Evolutionary conservation across 2,113 vertebrate species (phyloP), one percentile per base, ranked within the genome.

Genomic region (Anguilla rostrata): DNA sequence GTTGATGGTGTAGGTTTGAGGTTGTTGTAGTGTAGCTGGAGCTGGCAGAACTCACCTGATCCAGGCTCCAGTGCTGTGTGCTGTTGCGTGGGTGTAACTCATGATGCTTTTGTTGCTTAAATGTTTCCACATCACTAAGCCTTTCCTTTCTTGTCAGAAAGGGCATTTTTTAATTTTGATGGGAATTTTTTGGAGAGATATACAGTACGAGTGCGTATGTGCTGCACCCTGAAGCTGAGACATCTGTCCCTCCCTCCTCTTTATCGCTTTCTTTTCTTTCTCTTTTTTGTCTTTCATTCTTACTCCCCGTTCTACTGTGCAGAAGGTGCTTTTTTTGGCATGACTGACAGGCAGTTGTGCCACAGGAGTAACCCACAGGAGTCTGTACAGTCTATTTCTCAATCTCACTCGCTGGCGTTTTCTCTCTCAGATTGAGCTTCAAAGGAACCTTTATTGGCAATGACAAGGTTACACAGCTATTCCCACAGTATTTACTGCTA

Each of bases 251-350:
- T 12, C 71, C 66, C 46, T 41, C 49, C 39, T 41, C 39, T 78
- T 83, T 20, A 22, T 84, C 80, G n/a, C 71, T 41, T 53, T 80
- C 78, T 22, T 79, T 39, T 66, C n/a, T 49, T 78, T 83, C 84
- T 83, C 71, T 29, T 18, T 79, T 26, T 49, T 39, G 8, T 18
- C 18, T 46, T 1, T 41, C 81, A 49, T 22, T 29, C 4, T 63
- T n/a, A 39, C 43, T 20, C 71, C 82, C 71, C 85, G 46, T 22
- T 22, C 22, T 53, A 14, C 41, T 26, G 56, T 20, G 18, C 83
- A 39, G 87, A 88, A 82, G 88, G 88, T 88, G 66, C 63, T 84
- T 87, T 84, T 34, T 84, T 39, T 85, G 88, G 56, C 11, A 0
- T 85, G 88, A 85, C 84, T 49, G 66, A 66, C 3, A 16, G 49